Base-by-base conservation (phyloP, 2,888 invertebrate species). In the Apotomis capreana region DNA sequence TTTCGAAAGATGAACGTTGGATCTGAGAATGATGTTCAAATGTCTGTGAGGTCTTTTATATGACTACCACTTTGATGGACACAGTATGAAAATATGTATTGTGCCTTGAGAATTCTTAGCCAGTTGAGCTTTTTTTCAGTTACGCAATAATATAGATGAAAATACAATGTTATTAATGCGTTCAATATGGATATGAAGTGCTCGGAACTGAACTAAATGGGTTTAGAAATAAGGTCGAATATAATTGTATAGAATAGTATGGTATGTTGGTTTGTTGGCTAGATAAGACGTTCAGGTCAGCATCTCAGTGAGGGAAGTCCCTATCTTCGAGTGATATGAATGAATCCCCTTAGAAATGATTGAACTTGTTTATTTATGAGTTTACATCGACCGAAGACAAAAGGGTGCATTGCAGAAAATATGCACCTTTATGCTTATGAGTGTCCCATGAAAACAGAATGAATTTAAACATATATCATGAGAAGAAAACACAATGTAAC, bases 251-350 rank as follows among this genome's bases (percentile, higher is more conserved):
- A 26, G n/a, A 46, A 13, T 4, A 51, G 8, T 52, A 40, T 26
- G 6, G n/a, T 37, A 59, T 6, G 58, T 36, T 61, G 67, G 51
- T 68, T n/a, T 26, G 26, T 26, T 26, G 26, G 26, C 2, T 55
- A 36, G 61, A 71, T 67, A 65, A 37, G 49, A 46, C 46, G 61
- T 8, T 55, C 54, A 15, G 60, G 60, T 65, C 70, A 58, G 64
- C 58, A 64, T 67, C 67, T 70, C 37, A 49, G 59, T 15, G n/a
- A 49, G 61, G 70, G 70, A 60, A 70, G n/a, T 67, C 55, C 64
- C 65, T 36, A 55, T 37, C 46, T 61, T n/a, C 26, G 59, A 55
- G 12, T 49, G 46, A 61, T 67, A 65, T 5, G 10, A 65, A 49
- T 58, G 26, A 67, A 49, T 67, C 67, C 51, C 58, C 37, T 9